Conservation (phyloP, 1,140 invertebrate genomes). For the Drosophila lacertosa region DNA sequence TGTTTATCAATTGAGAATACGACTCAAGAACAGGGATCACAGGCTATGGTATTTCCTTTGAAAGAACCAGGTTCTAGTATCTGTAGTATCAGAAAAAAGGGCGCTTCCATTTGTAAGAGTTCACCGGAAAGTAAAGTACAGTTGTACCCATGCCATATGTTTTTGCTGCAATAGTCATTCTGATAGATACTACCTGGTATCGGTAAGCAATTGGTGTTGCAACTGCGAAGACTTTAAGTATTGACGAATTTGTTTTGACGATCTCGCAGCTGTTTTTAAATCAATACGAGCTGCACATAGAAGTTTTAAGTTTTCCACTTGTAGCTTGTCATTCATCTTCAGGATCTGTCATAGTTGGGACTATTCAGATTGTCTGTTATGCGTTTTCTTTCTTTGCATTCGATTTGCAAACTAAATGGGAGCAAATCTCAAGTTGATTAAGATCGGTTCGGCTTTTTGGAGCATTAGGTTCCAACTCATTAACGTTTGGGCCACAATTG, state of each 20-base stretch:
- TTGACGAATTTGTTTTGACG: not conserved
- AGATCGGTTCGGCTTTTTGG: not conserved
- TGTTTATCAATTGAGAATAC: too few relatives aligned
- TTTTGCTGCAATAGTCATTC: not conserved
- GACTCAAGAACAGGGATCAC: too few relatives aligned
- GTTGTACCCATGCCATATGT: not conserved
- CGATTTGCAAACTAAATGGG: not conserved
- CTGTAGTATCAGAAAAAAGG: too few relatives aligned
- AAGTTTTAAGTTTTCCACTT: not conserved
- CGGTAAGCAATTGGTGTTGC: constrained; percentile 14
- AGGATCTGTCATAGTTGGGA: not conserved
- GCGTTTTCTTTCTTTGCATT: too few relatives aligned
- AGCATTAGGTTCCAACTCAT: constrained; percentile 26
- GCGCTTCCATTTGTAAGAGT: not conserved
- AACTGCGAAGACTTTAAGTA: constrained; percentile 9
- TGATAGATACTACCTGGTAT: not conserved
- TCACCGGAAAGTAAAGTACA: not conserved
- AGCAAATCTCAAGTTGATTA: not conserved
- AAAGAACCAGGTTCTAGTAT: too few relatives aligned
- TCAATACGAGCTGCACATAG: not conserved
- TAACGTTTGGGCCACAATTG: constrained; percentile 4
- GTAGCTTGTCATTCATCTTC: not conserved
- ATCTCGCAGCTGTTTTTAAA: constrained; percentile 15
- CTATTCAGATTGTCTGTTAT: too few relatives aligned
- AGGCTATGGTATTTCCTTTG: too few relatives aligned